Conservation (phyloP, 2,888 invertebrate species). For the Steinernema scapterisci region DNA sequence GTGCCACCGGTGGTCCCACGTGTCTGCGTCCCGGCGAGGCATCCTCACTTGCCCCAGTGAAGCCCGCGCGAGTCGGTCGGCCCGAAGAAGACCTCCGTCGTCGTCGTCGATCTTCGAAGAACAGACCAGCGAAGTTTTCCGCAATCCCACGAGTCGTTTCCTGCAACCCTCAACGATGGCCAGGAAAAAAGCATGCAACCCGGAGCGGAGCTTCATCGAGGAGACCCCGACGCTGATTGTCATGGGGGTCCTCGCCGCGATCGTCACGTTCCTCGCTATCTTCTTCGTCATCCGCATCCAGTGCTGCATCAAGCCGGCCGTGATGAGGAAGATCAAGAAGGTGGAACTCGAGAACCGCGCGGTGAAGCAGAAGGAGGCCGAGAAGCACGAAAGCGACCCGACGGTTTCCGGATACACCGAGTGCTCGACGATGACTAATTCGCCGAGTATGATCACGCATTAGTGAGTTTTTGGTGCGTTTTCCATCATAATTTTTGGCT, state of each 20-base stretch:
- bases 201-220: background rate
- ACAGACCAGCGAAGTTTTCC: no score
- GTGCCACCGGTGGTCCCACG: no score
- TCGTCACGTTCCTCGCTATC: background rate
- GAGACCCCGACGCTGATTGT: background rate
- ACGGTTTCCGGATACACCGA: no score
- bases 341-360: conserved; percentile 6
- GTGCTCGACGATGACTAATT: background rate
- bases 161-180: background rate
- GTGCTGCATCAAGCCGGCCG: background rate
- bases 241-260: background rate
- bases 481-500: no score
- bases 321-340: background rate
- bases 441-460: background rate
- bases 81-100: no score
- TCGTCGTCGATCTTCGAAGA: no score
- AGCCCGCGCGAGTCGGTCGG: no score
- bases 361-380: background rate
- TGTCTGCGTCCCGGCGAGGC: no score
- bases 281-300: conserved; percentile 17
- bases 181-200: background rate
- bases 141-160: no score
- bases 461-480: background rate
- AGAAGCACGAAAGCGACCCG: background rate
- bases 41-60: no score